Conservation (phyloP, 2,797 vertebrate species). For the Mormyrus hasselquistii region DNA sequence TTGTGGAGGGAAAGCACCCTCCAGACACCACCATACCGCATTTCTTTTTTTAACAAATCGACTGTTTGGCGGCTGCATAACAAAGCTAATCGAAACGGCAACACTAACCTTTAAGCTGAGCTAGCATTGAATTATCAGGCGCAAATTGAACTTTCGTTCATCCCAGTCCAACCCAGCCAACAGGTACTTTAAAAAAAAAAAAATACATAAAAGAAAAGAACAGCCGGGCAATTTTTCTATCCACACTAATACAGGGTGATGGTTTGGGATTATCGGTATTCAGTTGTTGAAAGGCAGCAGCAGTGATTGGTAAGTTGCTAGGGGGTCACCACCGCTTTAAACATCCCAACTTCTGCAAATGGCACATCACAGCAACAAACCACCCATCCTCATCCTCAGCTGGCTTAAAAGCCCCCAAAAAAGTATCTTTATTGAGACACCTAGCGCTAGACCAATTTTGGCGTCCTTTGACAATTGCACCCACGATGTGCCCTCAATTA, state of each 20-base stretch:
- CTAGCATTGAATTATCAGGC: not conserved
- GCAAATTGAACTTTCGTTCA: not conserved
- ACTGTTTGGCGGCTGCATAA: not conserved
- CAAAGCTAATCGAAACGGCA: not conserved
- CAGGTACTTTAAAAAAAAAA: not conserved
- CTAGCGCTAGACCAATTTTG: not conserved
- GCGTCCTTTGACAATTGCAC: not conserved
- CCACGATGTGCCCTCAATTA: not conserved
- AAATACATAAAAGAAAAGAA: not conserved
- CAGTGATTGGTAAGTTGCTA: not conserved
- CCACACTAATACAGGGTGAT: not conserved
- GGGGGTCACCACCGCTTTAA: not conserved
- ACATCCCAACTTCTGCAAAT: not conserved
- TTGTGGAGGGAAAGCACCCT: not conserved
- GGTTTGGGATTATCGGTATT: not conserved
- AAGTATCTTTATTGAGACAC: not conserved
- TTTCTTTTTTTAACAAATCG: not conserved
- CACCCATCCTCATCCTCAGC: not conserved
- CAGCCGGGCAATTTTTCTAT: not conserved
- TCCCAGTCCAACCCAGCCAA: not conserved
- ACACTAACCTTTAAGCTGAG: not conserved
- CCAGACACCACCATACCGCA: not conserved
- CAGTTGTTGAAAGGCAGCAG: not conserved
- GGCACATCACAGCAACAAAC: not conserved
- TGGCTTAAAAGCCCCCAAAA: not conserved